Base-by-base conservation (phyloP, 2,888 invertebrate genomes). In the Oxycera nigricornis region DNA sequence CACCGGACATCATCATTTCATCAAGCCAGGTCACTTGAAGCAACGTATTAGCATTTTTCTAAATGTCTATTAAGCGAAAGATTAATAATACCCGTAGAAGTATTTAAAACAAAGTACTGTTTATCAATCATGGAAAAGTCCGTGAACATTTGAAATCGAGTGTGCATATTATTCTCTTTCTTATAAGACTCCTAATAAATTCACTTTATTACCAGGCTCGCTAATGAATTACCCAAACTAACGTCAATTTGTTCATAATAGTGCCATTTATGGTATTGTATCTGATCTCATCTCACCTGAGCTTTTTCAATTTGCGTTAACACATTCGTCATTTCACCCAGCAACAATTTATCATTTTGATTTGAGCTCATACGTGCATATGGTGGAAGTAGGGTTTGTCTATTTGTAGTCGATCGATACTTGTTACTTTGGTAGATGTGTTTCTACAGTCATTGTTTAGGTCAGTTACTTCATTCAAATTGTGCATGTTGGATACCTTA, bases 191-290 rank as follows among this genome's bases (percentile, higher is more conserved):
- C 17, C 68, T 14, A 50, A 68, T 68, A 68, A 68, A 52, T 65
- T 24, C 26, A 65, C 65, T 35, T 24, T 39, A 68, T 50, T 68
- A 68, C 26, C 55, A 3, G 9, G 55, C 11, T 22, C 55, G 9
- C 55, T 70, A 70, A 70, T 70, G 52, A 70, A 70, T 70, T 70
- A 70, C 55, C 35, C 70, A 26, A 39, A 52, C 70, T 70, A 52
- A 70, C 31, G 55, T 55, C 70, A 70, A 70, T 70, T 70, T 70
- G 70, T 55, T 70, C 22, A 22, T 70, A 70, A 70, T 55, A 70
- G 46, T 52, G 70, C 35, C 70, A 70, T 35, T 70, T 65, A 30
- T 65, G 17, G 52, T 55, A 55, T 50, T 52, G 55, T 55, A 70
- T 70, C 62, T 41, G 30, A 31, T 68, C 30, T 68, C 55, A 52